Conservation (phyloP, 2,797 vertebrate genomes). For the Alca torda region DNA sequence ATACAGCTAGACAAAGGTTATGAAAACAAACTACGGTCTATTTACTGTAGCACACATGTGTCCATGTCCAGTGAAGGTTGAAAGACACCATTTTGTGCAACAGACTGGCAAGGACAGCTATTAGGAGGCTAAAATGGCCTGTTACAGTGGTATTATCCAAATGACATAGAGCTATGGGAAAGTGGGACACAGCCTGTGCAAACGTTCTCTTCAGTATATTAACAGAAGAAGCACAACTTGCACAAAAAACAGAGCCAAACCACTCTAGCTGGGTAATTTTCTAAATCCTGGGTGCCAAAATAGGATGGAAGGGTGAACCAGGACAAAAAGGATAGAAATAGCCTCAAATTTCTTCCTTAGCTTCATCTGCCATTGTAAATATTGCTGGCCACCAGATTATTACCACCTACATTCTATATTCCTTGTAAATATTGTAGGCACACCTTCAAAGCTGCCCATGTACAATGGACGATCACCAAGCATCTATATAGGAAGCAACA, state of each 20-base stretch:
- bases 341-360: not conserved
- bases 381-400: not conserved
- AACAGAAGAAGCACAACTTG: not conserved
- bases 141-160: not conserved
- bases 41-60: not conserved
- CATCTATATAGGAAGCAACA: not conserved
- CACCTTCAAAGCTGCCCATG: not conserved
- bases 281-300: not conserved
- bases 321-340: not conserved
- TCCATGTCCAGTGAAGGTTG: not conserved
- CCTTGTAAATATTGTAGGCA: not conserved
- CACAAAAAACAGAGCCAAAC: not conserved
- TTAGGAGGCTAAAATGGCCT: not conserved
- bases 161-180: not conserved
- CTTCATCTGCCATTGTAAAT: not conserved
- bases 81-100: not conserved
- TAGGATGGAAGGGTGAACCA: fast-evolving
- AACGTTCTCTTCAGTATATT: not conserved
- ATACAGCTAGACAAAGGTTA: slow-evolving; percentile 43
- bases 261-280: not conserved
- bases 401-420: not conserved
- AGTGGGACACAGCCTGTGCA: not conserved
- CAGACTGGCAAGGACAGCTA: not conserved
- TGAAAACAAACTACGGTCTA: slow-evolving; percentile 27
- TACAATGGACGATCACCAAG: not conserved